A percentile compares a stretch with the other conserved stretches of the same genome.
These are phyloP conservation scores for Hippolais icterina DNA, from an alignment of 2,113 vertebrate species.

Conservation along the genomic window DNA sequence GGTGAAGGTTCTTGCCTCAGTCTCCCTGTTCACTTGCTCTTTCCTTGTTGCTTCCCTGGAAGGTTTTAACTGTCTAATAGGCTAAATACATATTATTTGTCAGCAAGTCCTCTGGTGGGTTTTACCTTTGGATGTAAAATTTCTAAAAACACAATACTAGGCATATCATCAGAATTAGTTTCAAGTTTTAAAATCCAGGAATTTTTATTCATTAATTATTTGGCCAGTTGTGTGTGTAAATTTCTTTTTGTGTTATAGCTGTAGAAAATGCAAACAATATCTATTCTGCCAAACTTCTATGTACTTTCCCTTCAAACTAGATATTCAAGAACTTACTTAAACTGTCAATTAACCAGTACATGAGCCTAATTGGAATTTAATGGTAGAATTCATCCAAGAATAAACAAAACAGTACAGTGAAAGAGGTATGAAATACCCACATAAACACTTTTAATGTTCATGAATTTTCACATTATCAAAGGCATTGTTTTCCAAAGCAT, in stretches of 20 bases:
- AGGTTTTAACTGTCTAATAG: background rate
- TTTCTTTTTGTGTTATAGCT: background rate
- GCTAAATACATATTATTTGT: background rate
- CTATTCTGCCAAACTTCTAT: background rate
- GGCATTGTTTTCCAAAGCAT: background rate
- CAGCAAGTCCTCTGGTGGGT: background rate
- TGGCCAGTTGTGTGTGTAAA: background rate
- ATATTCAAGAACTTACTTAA: background rate
- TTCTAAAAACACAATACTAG: background rate
- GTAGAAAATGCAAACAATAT: background rate
- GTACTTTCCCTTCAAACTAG: background rate
- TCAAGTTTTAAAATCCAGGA: background rate
- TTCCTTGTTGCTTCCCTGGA: background rate
- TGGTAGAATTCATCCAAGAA: conserved; percentile 14
- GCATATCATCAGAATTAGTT: background rate
- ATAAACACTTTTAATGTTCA: background rate
- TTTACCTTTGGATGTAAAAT: background rate
- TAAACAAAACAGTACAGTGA: background rate
- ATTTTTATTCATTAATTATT: background rate
- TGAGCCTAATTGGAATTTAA: background rate
- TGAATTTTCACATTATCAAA: background rate
- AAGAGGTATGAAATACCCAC: background rate
- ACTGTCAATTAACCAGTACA: background rate
- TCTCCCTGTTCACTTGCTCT: background rate
- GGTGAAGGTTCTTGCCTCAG: background rate